phyloP scores from a whole-genome alignment of 2,797 vertebrate species.

The Acipenser oxyrinchus region DNA sequence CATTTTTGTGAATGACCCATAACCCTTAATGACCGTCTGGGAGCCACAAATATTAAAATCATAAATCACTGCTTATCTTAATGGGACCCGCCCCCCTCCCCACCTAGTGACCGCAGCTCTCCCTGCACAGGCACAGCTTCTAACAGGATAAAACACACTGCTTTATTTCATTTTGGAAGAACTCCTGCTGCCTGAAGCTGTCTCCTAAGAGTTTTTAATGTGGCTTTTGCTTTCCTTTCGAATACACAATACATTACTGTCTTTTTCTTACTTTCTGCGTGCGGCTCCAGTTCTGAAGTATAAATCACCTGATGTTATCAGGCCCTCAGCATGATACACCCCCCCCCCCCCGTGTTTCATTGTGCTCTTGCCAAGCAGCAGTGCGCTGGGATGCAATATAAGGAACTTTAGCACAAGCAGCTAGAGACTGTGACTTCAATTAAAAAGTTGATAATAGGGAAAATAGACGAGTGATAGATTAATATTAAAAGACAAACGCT shows the following conservation, averaged over 20 bases:
- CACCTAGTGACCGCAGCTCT: conserved; percentile 39
- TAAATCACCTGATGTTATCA: neutral
- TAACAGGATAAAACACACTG: neutral
- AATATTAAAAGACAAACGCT: no score
- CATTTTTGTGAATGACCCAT: conserved; percentile 49
- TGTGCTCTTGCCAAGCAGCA: no score
- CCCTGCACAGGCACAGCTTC: neutral
- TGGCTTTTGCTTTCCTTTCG: neutral
- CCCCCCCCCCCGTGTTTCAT: no score
- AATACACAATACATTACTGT: neutral
- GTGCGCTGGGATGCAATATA: no score
- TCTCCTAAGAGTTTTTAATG: neutral
- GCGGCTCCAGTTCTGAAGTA: neutral
- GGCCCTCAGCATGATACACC: neutral
- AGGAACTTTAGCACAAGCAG: no score
- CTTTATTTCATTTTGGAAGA: neutral
- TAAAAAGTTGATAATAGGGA: no score
- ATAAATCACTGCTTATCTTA: conserved; percentile 56
- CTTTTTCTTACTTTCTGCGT: neutral
- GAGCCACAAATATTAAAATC: conserved; percentile 44
- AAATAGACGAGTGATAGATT: no score
- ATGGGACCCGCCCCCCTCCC: conserved; percentile 38
- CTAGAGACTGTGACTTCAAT: no score
- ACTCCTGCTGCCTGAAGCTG: neutral
- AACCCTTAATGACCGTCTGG: conserved; percentile 49